Base-by-base conservation (phyloP, 2,113 vertebrate genomes). In the Cyphomyrus plagiostoma region DNA sequence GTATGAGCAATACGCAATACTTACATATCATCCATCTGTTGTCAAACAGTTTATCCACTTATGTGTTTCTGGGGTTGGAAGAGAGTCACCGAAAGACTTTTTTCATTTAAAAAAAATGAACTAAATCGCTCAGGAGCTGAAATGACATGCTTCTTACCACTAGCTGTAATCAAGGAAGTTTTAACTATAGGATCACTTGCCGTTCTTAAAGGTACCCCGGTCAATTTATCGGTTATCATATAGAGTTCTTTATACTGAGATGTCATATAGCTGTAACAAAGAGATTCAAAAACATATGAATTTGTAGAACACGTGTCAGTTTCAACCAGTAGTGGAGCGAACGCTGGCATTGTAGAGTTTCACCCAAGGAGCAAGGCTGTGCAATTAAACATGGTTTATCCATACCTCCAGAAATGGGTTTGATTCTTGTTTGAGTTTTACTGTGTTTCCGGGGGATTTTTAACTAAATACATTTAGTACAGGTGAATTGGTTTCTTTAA, bases 171-270 rank as follows among this genome's bases (percentile, higher is more conserved):
- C 15, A 77, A 89, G 42, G 17, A 53, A 53, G 15, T n/a, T 82
- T 26, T 82, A 30, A 89, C 70, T 52, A 10, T 9, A 42, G 56
- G 35, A 74, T 62, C 26, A 11, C 45, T 30, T 46, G 86, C 42
- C 30, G n/a, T 80, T 89, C 30, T 77, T 9, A 10, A 74, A 90
- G 30, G 21, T 77, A 10, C 19, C 7, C 82, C 89, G 89, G 87
- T 91, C 89, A 90, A 90, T 87, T 26, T 58, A 89, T 52, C 3
- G 30, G 86, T 90, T 86, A n/a, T 49, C 86, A 53, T 70, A 70
- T 80, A 42, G n/a, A 70, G 66, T 15, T 10, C 4, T 46, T 3
- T 26, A 88, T 1, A 13, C 9, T 70, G 19, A 70, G n/a, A 30
- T 42, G 74, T 35, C 66, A 30, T 42, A 42, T 23, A 80, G 26